Conservation (phyloP, 2,888 invertebrate genomes). For the Acanthopleura granulata region DNA sequence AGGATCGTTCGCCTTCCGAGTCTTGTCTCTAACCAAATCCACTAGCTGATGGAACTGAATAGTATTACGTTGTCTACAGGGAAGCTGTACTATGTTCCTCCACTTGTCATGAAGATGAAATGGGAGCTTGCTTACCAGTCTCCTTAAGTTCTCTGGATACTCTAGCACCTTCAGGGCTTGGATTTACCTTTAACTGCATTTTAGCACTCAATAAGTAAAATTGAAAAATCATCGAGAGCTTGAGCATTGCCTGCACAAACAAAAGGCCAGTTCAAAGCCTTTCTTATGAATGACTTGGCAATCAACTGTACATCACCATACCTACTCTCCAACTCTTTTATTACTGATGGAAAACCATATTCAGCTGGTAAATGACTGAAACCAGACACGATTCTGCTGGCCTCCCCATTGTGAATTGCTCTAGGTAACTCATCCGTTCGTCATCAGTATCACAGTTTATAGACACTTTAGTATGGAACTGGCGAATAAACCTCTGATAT, state of each 20-base stretch:
- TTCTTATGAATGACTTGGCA: background rate
- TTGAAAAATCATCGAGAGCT: background rate
- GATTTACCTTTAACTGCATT: background rate
- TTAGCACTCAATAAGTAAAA: background rate
- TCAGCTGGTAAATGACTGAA: too few relatives aligned
- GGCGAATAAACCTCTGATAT: too few relatives aligned
- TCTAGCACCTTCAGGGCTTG: constrained; percentile 4
- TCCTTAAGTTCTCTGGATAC: background rate
- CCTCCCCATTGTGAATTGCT: too few relatives aligned
- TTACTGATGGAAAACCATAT: too few relatives aligned
- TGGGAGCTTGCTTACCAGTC: constrained; percentile 7
- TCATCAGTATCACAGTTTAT: too few relatives aligned
- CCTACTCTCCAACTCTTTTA: too few relatives aligned
- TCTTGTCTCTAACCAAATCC: constrained; percentile 22
- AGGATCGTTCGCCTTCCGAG: constrained; percentile 25
- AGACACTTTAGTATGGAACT: too few relatives aligned
- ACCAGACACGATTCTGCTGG: too few relatives aligned
- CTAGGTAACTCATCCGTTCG: too few relatives aligned
- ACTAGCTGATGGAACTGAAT: constrained; percentile 19
- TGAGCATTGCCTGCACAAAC: constrained; percentile 21
- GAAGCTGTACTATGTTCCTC: background rate
- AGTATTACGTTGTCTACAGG: background rate
- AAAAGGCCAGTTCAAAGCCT: constrained; percentile 17
- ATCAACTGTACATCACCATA: background rate
- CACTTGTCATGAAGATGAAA: constrained; percentile 1